A percentile compares a stretch with the other conserved stretches of the same genome.
Evolutionary conservation across 2,888 invertebrate species (phyloP).

Genomic region (Buathra laborator): DNA sequence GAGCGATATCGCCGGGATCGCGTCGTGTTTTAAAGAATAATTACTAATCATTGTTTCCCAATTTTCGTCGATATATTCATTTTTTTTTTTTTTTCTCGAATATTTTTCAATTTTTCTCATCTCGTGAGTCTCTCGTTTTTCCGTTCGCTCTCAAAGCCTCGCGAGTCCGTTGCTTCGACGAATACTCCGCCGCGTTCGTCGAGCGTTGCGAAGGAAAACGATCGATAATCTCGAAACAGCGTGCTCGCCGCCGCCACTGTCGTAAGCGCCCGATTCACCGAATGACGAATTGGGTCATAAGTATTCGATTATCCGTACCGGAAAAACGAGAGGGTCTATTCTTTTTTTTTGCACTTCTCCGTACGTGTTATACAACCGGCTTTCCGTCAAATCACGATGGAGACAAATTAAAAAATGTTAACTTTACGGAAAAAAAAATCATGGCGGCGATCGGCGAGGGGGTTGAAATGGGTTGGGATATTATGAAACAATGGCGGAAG

Average conservation of each 20-base stretch:
- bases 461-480: neutral
- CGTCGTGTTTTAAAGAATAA: no score
- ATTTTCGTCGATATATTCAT: neutral
- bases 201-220: constrained; percentile 42
- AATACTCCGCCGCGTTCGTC: constrained; percentile 24
- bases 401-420: no score
- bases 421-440: neutral
- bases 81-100: neutral
- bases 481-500: constrained; percentile 35
- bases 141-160: neutral
- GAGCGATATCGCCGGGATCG: no score
- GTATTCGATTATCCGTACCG: constrained; percentile 66
- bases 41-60: neutral
- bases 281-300: constrained; percentile 74
- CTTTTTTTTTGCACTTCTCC: neutral
- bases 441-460: neutral
- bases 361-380: neutral
- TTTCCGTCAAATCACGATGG: no score
- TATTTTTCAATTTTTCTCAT: neutral
- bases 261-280: constrained; percentile 67
- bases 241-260: constrained; percentile 54
- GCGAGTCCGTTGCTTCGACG: constrained; percentile 10
- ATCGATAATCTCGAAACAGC: constrained; percentile 70
- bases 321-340: neutral
- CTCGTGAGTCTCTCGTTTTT: neutral